Conservation (phyloP, 2,888 invertebrate genomes). For the Thereva unica region DNA sequence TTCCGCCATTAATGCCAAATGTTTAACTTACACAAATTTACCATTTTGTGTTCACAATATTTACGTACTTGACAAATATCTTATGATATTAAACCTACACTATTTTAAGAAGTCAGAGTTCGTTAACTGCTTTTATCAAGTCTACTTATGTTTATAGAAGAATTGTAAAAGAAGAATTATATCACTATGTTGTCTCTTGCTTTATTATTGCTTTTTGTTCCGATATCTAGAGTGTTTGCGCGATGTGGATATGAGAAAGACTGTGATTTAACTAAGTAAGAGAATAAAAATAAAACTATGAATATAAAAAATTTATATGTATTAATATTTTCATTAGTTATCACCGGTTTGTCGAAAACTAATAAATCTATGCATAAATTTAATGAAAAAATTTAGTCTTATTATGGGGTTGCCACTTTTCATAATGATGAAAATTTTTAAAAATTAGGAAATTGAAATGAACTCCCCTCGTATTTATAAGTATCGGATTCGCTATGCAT, state of each 20-base stretch:
- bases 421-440: conserved; percentile 24
- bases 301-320: too few species aligned
- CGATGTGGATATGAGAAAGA: conserved; percentile 42
- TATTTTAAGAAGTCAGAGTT: too few species aligned
- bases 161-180: conserved; percentile 10
- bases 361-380: conserved; percentile 29
- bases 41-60: too few species aligned
- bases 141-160: conserved; percentile 13
- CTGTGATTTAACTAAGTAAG: conserved; percentile 42
- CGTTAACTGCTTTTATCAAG: too few species aligned
- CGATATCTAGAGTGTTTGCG: conserved; percentile 36
- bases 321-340: conserved; percentile 35
- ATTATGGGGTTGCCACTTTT: conserved; percentile 31
- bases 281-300: conserved; percentile 30
- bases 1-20: too few species aligned
- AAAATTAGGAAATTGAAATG: not conserved
- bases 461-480: too few species aligned
- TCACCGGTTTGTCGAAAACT: conserved; percentile 37
- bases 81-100: too few species aligned
- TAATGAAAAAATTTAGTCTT: conserved; percentile 17
- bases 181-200: conserved; percentile 20
- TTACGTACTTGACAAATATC: too few species aligned
- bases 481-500: too few species aligned
- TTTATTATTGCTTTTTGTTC: conserved; percentile 26
- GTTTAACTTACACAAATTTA: too few species aligned